Evolutionary conservation across 1,140 invertebrate genomes (phyloP), one percentile per base, ranked within the genome.

Genomic region (Solenopsis invicta): DNA sequence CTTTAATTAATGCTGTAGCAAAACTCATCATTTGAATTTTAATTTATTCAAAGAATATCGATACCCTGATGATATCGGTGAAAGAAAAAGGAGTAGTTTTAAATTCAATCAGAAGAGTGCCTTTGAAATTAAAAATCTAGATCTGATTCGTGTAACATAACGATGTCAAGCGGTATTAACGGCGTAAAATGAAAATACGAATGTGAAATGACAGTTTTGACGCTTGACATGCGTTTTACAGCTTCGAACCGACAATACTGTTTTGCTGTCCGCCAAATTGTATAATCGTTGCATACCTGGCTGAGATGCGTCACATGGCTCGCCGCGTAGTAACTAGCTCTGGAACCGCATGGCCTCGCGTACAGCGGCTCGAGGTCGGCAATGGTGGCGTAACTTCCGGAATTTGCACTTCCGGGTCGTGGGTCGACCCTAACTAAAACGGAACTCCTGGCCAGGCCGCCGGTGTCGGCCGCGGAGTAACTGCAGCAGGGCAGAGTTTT

Each of bases 331-430:
- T 96, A 96, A 85, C 96, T 96, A 29, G 96, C 96, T 77, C 96
- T 94, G 41, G 96, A 96, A 18, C 95, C 95, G 86, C 95, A 96
- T 0, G 95, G 96, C 88, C 95, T 96, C 52, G 96, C 96, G 88
- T 96, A 96, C 74, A 96, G 95, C 69, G 96, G 96, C 87, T 96
- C 95, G 90, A 98, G 96, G 94, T 97, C 97, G 61, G 97, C 97
- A 85, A 98, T 98, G 59, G 97, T 98, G 18, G 97, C 97, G 91
- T 98, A 98, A 90, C 97, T 97, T 85, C 97, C 97, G 74, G 97
- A 97, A 92, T 96, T 96, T n/a, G 96, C 97, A 91, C 97, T 97
- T 81, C 96, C 97, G 74, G 97, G 97, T 86, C 97, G 95, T 81
- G 95, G 95, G 93, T 97, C 97, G 86, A 97, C 95, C 21, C 97